Percentiles rank a stretch among this genome's conserved stretches.
Evolutionary conservation across 2,888 invertebrate genomes (phyloP).

Genomic region (Agrochola lota): DNA sequence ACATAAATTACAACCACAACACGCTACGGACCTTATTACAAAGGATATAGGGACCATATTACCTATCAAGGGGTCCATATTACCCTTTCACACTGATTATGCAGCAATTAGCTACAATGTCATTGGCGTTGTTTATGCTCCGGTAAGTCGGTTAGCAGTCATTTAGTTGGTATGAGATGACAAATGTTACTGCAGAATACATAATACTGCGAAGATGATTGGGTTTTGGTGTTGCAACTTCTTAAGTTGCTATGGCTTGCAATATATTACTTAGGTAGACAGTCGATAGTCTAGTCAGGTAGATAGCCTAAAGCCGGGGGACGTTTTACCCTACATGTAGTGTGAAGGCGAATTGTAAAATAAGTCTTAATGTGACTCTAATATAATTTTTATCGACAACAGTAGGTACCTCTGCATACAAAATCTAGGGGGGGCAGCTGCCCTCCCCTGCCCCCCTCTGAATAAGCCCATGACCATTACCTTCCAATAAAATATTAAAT

Average conservation of each 20-base stretch:
- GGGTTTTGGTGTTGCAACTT: neutral
- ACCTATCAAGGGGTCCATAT: conserved; percentile 43
- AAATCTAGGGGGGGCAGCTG: no score
- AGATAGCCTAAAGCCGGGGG: neutral
- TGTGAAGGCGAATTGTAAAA: no score
- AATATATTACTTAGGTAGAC: neutral
- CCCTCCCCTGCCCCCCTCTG: no score
- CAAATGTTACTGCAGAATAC: conserved; percentile 34
- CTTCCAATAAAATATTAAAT: conserved; percentile 1
- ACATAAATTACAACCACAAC: conserved; percentile 69
- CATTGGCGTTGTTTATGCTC: conserved; percentile 64
- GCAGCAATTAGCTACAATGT: conserved; percentile 71
- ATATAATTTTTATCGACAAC: no score
- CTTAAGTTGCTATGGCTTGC: neutral
- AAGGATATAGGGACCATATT: conserved; percentile 57
- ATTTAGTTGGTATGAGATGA: conserved; percentile 51
- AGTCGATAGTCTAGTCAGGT: no score
- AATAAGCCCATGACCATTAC: no score
- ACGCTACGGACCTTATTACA: conserved; percentile 51
- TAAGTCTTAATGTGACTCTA: no score
- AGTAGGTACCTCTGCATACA: no score
- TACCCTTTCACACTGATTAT: conserved; percentile 71
- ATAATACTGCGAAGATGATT: conserved; percentile 7
- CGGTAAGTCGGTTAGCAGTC: conserved; percentile 47
- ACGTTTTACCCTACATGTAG: no score